These are phyloP conservation scores for Aurelia sp. DNA, from an alignment of 30 jellyfish, hydroid and myxozoan species.

Conservation along the genomic window DNA sequence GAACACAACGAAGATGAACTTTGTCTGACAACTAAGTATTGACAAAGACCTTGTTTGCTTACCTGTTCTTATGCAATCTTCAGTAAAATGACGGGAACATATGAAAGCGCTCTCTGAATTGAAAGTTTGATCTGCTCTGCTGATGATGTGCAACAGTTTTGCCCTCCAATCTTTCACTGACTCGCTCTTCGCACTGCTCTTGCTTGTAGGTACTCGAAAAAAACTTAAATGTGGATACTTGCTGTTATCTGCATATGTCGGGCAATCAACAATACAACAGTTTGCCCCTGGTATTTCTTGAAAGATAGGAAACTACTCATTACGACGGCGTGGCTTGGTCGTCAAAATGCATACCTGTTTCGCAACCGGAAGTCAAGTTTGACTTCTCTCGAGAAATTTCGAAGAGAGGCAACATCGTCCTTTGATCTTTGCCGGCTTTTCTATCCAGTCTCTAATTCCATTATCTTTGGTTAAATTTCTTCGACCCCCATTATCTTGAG, in stretches of 20 bases:
- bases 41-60: constrained; percentile 9
- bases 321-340: constrained; percentile 51
- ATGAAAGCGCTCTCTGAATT: constrained; percentile 59
- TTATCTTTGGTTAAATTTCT: no score
- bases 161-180: constrained; percentile 51
- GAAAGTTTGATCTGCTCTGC: constrained; percentile 51
- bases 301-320: constrained; percentile 1
- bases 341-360: constrained; percentile 29
- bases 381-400: constrained; percentile 51
- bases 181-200: constrained; percentile 56
- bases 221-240: constrained; percentile 33
- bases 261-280: constrained; percentile 61
- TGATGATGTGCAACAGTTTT: constrained; percentile 41
- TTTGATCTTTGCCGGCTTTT: constrained; percentile 18
- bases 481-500: no score
- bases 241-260: constrained; percentile 32
- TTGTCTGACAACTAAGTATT: constrained; percentile 20
- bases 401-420: constrained; percentile 26
- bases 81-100: constrained; percentile 63
- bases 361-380: constrained; percentile 50
- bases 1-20: neutral
- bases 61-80: constrained; percentile 64
- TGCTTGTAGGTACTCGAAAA: constrained; percentile 55
- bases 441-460: no score
- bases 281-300: constrained; percentile 62